phyloP scores from a whole-genome alignment of 2,888 invertebrate species.

The Eilema griseolum region DNA sequence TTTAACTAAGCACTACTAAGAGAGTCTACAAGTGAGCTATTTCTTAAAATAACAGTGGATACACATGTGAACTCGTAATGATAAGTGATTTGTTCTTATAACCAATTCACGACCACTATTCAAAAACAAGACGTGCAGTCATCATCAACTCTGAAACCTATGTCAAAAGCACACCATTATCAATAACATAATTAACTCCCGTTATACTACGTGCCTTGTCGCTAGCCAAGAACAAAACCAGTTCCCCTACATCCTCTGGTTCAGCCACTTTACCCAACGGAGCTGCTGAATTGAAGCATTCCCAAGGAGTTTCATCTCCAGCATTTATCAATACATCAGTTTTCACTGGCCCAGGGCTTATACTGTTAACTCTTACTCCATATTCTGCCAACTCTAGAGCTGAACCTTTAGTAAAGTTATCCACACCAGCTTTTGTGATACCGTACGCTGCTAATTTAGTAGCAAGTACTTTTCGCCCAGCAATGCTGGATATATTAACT shows the following conservation, averaged over 20 bases:
- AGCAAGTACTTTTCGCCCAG: conserved; percentile 25
- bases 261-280: conserved; percentile 53
- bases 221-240: conserved; percentile 56
- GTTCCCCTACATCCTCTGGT: conserved; percentile 54
- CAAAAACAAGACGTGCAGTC: neutral
- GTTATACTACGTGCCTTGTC: conserved; percentile 57
- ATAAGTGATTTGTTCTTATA: no score
- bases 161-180: conserved; percentile 71
- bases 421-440: conserved; percentile 91
- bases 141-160: conserved; percentile 5
- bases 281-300: conserved; percentile 32
- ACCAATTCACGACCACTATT: no score
- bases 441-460: conserved; percentile 76
- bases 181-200: conserved; percentile 53
- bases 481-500: conserved; percentile 62
- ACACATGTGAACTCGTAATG: no score
- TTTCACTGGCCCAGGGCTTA: conserved; percentile 57
- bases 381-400: conserved; percentile 71
- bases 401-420: conserved; percentile 93
- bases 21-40: neutral
- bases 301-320: conserved; percentile 81
- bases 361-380: conserved; percentile 54
- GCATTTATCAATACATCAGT: conserved; percentile 74
- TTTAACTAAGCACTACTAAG: neutral
- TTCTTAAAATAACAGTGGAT: no score